Evolutionary conservation across 2,113 vertebrate species (phyloP).

Genomic region (Coregonus clupeaformis): DNA sequence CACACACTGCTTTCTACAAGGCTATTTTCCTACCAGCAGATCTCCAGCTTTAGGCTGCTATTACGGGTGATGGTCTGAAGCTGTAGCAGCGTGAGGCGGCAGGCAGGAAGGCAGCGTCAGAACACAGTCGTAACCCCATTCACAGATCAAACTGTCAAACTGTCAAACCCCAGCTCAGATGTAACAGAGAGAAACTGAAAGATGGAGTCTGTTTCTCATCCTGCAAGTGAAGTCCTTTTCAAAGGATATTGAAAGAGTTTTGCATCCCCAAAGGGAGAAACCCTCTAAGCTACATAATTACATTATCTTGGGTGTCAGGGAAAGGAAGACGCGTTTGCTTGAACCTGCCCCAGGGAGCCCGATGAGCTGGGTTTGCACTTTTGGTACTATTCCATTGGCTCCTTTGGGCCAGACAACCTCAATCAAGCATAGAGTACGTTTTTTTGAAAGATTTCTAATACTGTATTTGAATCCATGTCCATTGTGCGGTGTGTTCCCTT

Average conservation of each 20-base stretch:
- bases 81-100: not conserved
- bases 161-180: not conserved
- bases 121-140: not conserved
- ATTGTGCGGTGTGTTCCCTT: not conserved
- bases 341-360: not conserved
- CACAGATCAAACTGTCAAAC: not conserved
- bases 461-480: too few species aligned
- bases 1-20: not conserved
- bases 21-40: constrained; percentile 32
- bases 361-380: too few species aligned
- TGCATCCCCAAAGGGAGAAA: not conserved
- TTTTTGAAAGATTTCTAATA: too few species aligned
- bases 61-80: not conserved
- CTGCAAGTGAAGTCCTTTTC: constrained; percentile 1
- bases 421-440: too few species aligned
- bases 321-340: not conserved
- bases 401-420: too few species aligned
- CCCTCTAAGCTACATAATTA: not conserved
- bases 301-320: not conserved
- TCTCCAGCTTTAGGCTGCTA: constrained; percentile 13
- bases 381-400: too few species aligned
- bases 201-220: constrained; percentile 15
- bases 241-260: not conserved
- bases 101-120: not conserved
- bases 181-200: constrained; percentile 40